phyloP scores from a whole-genome alignment of 2,113 vertebrate species.

The Sander vitreus region DNA sequence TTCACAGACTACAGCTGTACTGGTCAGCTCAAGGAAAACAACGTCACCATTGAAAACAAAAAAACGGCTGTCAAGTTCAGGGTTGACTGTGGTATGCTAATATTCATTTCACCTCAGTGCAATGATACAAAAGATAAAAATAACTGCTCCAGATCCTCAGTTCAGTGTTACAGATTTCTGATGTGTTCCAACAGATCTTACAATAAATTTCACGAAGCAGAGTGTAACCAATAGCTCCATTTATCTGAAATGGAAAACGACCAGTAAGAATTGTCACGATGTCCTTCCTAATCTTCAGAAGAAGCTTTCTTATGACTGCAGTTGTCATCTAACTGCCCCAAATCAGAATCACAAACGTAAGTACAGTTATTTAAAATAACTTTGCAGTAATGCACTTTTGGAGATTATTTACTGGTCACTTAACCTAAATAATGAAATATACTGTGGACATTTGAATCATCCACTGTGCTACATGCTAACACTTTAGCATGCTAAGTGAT shows the following conservation, averaged over 20 bases:
- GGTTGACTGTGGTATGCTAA: slow-evolving; percentile 59
- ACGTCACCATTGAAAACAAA: accelerated
- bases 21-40: slow-evolving; percentile 8
- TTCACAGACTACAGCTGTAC: slow-evolving; percentile 44
- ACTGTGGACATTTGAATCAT: neutral
- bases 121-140: neutral
- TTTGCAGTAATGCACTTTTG: neutral
- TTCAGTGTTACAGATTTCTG: slow-evolving; percentile 9
- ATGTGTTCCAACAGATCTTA: slow-evolving; percentile 52
- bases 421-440: neutral
- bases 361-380: neutral
- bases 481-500: neutral
- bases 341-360: accelerated
- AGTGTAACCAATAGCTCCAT: accelerated
- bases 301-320: neutral
- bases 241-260: accelerated
- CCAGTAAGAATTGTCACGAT: neutral
- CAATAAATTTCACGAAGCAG: accelerated
- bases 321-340: accelerated
- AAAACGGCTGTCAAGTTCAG: accelerated
- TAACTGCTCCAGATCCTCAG: neutral
- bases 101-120: slow-evolving; percentile 3
- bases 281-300: accelerated
- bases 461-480: neutral
- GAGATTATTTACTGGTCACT: neutral